Evolutionary conservation across 2,888 invertebrate species (phyloP), one percentile per base, ranked within the genome.

Genomic region (Thumatha senex): DNA sequence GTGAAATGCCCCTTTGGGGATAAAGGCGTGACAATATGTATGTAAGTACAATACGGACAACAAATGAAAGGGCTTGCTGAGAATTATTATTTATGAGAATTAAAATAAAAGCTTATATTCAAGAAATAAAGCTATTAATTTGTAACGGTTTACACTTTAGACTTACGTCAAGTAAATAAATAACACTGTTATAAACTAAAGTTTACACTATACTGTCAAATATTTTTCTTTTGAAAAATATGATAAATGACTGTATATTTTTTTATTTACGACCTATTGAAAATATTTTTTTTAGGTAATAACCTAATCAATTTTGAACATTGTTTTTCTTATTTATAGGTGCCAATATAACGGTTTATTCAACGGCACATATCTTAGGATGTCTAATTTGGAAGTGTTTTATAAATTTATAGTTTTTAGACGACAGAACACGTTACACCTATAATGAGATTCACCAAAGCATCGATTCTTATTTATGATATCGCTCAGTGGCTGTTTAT

Each of bases 281-380:
- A n/a, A n/a, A n/a, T n/a, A n/a, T n/a, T n/a, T n/a, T n/a, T 40
- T 34, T 31, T 35, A 29, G 18, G 18, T 18, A 15, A 34, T 18
- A 33, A 43, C 34, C n/a, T 12, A 33, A 36, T 14, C 13, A 36
- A 14, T 15, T 33, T 42, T 43, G n/a, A 34, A 12, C 24, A 24
- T 24, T 24, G 18, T 2, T 24, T 24, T 24, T 24, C 5, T 24
- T 24, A 24, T 5, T 24, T 5, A 24, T 24, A 24, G n/a, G 7
- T 34, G 40, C 40, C 40, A 40, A 46, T 3, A 34, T 46, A 46
- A 40, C 46, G 31, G 46, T 46, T 2, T 10, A 39, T 12, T n/a
- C 31, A 38, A 46, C 39, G 39, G 46, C 12, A 31, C 7, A n/a
- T 10, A 12, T 8, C 12, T 18, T 34, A 18, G 42, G 12, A 10